Evolutionary conservation across 37 sponge, comb jelly and placozoan genomes (phyloP).

Genomic region (Oscarella lobularis): DNA sequence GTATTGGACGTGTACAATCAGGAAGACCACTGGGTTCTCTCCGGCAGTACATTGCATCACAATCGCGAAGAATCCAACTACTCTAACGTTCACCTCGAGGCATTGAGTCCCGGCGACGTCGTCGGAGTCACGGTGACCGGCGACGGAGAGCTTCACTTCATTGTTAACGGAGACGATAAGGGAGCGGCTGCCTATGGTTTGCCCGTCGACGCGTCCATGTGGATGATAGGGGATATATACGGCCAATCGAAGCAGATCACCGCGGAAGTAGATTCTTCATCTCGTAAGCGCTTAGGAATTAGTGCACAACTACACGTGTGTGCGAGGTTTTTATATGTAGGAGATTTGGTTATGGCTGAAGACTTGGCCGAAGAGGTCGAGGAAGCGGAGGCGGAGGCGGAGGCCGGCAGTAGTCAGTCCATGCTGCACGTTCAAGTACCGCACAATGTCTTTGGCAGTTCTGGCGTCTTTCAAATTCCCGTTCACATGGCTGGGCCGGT

Average conservation of each 20-base stretch:
- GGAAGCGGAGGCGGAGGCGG: background rate
- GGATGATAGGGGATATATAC: slow-evolving; percentile 81
- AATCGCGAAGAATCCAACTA: slow-evolving; percentile 4
- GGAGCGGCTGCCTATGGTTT: slow-evolving; percentile 59
- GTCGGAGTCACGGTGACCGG: slow-evolving; percentile 49
- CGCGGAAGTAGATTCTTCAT: slow-evolving; percentile 59
- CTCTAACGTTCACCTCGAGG: slow-evolving; percentile 15
- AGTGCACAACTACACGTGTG: background rate
- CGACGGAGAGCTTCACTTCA: slow-evolving; percentile 58
- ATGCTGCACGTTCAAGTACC: background rate
- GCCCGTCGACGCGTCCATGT: slow-evolving; percentile 54
- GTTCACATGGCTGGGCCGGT: background rate
- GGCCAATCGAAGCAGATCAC: slow-evolving; percentile 75
- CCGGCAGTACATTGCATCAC: slow-evolving; percentile 77
- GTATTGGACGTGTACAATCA: slow-evolving; percentile 74
- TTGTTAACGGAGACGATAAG: slow-evolving; percentile 49
- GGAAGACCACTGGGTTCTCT: slow-evolving; percentile 67
- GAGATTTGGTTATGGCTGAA: background rate
- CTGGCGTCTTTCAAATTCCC: background rate
- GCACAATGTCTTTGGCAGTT: background rate
- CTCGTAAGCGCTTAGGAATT: too few species aligned
- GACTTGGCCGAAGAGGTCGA: background rate
- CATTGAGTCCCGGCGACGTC: slow-evolving; percentile 44
- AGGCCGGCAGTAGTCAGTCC: too few species aligned
- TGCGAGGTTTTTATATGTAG: background rate